phyloP scores from a whole-genome alignment of 2,888 invertebrate genomes.

The Sesia apiformis region DNA sequence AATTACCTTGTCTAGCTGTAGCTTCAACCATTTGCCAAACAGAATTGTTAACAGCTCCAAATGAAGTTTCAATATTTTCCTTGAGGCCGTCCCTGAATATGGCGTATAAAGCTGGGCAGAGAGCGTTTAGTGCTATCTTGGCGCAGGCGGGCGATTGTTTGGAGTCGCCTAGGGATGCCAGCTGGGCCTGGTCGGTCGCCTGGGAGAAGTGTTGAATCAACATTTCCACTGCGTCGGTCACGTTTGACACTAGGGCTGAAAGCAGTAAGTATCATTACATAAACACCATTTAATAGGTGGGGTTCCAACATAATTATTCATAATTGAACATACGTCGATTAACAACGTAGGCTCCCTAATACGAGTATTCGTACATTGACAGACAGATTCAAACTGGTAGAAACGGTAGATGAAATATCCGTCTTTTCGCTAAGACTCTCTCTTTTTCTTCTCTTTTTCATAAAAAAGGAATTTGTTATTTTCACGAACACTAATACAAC shows the following conservation, averaged over 20 bases:
- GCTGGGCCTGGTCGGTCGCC: slow-evolving; percentile 77
- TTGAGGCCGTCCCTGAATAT: slow-evolving; percentile 90
- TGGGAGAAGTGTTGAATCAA: slow-evolving; percentile 81
- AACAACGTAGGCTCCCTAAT: no score
- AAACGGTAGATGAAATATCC: no score
- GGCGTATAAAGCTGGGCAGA: slow-evolving; percentile 90
- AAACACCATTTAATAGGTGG: no score
- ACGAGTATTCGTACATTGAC: no score
- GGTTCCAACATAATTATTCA: no score
- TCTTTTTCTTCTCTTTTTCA: no score
- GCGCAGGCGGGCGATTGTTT: slow-evolving; percentile 78
- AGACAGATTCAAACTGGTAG: no score
- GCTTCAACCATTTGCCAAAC: slow-evolving; percentile 94
- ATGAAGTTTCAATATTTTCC: slow-evolving; percentile 86
- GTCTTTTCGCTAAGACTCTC: no score
- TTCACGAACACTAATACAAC: no score
- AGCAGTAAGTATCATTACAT: slow-evolving; percentile 8
- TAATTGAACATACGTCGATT: no score
- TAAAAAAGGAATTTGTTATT: no score
- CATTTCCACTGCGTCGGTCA: slow-evolving; percentile 83
- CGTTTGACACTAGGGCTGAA: slow-evolving; percentile 81
- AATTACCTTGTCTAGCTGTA: slow-evolving; percentile 84
- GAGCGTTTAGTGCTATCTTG: slow-evolving; percentile 81
- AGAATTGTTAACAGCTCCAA: slow-evolving; percentile 89
- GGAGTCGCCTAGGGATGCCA: slow-evolving; percentile 74